Conservation (phyloP, 2,797 vertebrate species). For the Lithobates pipiens region DNA sequence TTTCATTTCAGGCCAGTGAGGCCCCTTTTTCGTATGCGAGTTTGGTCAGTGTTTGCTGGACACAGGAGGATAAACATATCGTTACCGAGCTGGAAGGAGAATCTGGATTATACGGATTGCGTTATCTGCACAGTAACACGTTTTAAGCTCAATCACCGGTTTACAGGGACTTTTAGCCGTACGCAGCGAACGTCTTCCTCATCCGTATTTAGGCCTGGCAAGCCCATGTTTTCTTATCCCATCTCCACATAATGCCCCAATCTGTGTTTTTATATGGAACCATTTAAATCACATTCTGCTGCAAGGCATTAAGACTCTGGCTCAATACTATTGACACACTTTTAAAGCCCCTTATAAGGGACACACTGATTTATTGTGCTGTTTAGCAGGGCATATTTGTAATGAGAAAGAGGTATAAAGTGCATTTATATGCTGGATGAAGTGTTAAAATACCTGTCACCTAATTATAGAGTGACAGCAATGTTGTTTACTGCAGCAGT, state of each 20-base stretch:
- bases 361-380: slow-evolving; percentile 1
- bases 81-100: not conserved
- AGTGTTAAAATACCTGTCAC: not conserved
- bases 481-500: not conserved
- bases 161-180: not conserved
- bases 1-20: too few relatives aligned
- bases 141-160: slow-evolving; percentile 9
- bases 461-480: not conserved
- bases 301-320: not conserved
- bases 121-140: slow-evolving; percentile 10
- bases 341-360: not conserved
- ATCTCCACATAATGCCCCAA: not conserved
- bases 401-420: too few relatives aligned
- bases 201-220: not conserved
- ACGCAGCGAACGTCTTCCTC: not conserved
- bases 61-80: not conserved
- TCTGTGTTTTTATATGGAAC: slow-evolving; percentile 1
- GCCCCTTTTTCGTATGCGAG: too few relatives aligned
- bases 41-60: not conserved
- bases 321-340: not conserved
- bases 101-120: slow-evolving; percentile 6
- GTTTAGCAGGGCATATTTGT: not conserved
- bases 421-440: not conserved
- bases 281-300: slow-evolving; percentile 6
- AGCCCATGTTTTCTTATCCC: not conserved